These are phyloP conservation scores for Homalodisca vitripennis DNA, from an alignment of 1,140 invertebrate species.

Conservation along the genomic window DNA sequence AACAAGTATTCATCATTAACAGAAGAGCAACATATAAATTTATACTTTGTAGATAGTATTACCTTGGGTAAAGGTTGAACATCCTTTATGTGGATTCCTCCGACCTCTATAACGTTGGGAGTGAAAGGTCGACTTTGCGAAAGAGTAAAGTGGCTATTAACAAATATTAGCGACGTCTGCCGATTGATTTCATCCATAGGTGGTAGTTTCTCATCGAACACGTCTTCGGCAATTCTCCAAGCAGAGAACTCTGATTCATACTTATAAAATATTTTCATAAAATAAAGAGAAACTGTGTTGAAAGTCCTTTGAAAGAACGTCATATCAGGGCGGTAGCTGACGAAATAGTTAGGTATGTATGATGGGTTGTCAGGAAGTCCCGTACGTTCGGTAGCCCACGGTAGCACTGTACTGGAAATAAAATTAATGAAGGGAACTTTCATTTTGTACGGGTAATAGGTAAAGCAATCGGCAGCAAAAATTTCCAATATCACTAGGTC, in stretches of 20 bases:
- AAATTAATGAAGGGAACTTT: constrained; percentile 55
- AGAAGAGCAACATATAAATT: too few relatives aligned
- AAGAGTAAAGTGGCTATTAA: constrained; percentile 56
- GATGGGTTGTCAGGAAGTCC: constrained; percentile 37
- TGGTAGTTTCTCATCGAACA: constrained; percentile 42
- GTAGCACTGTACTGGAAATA: constrained; percentile 56
- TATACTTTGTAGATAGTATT: too few relatives aligned
- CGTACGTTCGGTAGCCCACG: constrained; percentile 56
- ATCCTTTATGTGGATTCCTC: constrained; percentile 53
- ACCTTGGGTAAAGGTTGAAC: too few relatives aligned
- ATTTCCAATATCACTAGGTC: constrained; percentile 36
- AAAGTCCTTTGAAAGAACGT: constrained; percentile 33
- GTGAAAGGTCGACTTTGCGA: constrained; percentile 50
- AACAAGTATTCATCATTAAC: too few relatives aligned
- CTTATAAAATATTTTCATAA: background rate
- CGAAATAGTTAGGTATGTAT: constrained; percentile 36
- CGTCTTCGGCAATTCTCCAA: constrained; percentile 28
- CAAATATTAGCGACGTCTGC: constrained; percentile 55
- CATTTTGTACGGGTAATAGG: constrained; percentile 43
- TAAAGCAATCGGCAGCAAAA: constrained; percentile 34
- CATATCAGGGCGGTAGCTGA: constrained; percentile 30
- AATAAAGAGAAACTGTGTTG: constrained; percentile 26
- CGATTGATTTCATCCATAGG: constrained; percentile 55
- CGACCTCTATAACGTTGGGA: constrained; percentile 56
- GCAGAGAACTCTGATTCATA: too few relatives aligned